Percentiles rank a stretch among this genome's conserved stretches.
Evolutionary conservation across 2,888 invertebrate species (phyloP).

Genomic region (Drosophila dives): DNA sequence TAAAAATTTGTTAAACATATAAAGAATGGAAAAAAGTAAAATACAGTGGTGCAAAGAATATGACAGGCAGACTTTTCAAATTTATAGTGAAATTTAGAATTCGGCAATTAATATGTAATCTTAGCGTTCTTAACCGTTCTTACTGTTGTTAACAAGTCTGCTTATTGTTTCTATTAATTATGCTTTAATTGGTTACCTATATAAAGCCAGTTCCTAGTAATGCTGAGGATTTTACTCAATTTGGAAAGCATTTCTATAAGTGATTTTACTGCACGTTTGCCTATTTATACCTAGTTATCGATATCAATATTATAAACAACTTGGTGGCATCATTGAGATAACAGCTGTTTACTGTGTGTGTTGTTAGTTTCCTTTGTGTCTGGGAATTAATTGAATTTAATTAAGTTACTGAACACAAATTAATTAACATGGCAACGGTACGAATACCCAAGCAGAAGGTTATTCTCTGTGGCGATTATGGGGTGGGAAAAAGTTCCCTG

Average conservation of each 20-base stretch:
- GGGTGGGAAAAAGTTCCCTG: slow-evolving; percentile 97
- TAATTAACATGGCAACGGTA: slow-evolving; percentile 89
- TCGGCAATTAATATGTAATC: neutral
- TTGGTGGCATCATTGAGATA: slow-evolving; percentile 42
- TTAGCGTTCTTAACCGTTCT: neutral
- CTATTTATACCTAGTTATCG: neutral
- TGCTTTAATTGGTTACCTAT: neutral
- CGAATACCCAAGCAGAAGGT: slow-evolving; percentile 95
- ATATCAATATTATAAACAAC: slow-evolving; percentile 7
- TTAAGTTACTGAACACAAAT: slow-evolving; percentile 5
- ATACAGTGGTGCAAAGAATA: neutral
- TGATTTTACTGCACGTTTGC: neutral
- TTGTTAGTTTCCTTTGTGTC: slow-evolving; percentile 45
- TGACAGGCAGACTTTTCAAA: neutral
- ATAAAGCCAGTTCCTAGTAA: neutral
- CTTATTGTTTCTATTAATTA: neutral
- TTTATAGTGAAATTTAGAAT: neutral
- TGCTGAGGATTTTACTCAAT: neutral
- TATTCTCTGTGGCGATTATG: slow-evolving; percentile 97
- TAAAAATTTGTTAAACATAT: neutral
- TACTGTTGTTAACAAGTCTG: neutral
- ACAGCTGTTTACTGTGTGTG: slow-evolving; percentile 46
- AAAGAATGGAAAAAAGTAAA: neutral
- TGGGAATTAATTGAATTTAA: slow-evolving; percentile 51
- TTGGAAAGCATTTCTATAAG: neutral